Evolutionary conservation across 2,888 invertebrate species (phyloP).

Genomic region (Apantesis nais): DNA sequence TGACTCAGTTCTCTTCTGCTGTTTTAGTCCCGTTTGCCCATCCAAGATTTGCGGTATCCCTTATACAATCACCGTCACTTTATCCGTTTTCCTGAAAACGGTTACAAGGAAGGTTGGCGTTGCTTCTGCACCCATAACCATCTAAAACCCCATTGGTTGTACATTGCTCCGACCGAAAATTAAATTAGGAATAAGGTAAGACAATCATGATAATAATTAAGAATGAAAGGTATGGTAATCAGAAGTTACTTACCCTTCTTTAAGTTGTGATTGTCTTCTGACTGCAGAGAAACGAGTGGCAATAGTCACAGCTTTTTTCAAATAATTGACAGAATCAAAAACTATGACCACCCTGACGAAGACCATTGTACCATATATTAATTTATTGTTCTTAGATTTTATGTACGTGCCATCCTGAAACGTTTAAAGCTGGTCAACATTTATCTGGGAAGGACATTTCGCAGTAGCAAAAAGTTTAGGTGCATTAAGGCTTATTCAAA

Average conservation of each 20-base stretch:
- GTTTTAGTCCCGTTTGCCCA: too few relatives aligned
- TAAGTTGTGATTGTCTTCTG: constrained; percentile 93
- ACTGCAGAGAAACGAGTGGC: constrained; percentile 96
- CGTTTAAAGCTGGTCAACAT: neutral
- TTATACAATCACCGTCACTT: too few relatives aligned
- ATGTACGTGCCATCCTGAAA: constrained; percentile 93
- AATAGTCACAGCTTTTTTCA: constrained; percentile 93
- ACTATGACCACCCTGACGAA: constrained; percentile 95
- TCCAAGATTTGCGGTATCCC: too few relatives aligned
- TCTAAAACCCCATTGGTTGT: too few relatives aligned
- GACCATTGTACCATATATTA: constrained; percentile 96
- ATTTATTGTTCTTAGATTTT: constrained; percentile 91
- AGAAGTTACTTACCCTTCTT: constrained; percentile 85
- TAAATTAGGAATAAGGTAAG: too few relatives aligned
- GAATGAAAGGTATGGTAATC: neutral
- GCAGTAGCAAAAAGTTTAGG: neutral
- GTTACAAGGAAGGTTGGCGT: too few relatives aligned
- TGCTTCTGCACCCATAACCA: too few relatives aligned
- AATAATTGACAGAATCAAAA: constrained; percentile 89
- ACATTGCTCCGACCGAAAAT: too few relatives aligned
- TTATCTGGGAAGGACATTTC: neutral
- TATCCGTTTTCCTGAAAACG: too few relatives aligned
- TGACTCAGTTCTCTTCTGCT: too few relatives aligned
- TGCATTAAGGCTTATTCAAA: too few relatives aligned
- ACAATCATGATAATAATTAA: neutral